phyloP scores from a whole-genome alignment of 2,888 invertebrate species.

The Melanargia galathea region DNA sequence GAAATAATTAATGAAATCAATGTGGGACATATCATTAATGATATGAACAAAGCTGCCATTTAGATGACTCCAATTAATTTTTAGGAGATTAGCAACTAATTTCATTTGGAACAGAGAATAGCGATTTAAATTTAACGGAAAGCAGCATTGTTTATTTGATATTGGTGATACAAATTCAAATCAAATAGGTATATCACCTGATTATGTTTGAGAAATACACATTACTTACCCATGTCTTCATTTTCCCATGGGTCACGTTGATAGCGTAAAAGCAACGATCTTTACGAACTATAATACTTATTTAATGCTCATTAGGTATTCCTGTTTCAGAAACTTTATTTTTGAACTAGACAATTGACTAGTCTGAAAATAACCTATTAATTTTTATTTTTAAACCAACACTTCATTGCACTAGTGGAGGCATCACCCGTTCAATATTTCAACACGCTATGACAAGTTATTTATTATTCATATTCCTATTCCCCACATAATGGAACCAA shows the following conservation, averaged over 20 bases:
- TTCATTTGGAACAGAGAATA: not conserved
- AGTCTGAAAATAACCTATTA: too few relatives aligned
- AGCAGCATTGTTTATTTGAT: not conserved
- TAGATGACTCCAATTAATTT: not conserved
- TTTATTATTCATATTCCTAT: slow-evolving; percentile 7
- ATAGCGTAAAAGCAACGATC: too few relatives aligned
- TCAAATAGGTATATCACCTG: slow-evolving; percentile 1
- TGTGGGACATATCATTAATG: not conserved
- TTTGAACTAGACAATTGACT: too few relatives aligned
- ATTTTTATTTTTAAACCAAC: not conserved
- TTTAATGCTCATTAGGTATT: too few relatives aligned
- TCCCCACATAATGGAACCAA: not conserved
- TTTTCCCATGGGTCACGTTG: too few relatives aligned
- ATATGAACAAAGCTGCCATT: too few relatives aligned
- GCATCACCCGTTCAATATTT: not conserved
- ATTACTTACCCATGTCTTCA: too few relatives aligned
- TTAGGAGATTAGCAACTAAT: not conserved
- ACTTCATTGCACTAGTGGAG: not conserved
- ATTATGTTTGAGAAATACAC: not conserved
- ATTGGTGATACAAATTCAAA: not conserved
- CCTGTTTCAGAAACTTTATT: too few relatives aligned
- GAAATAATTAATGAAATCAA: not conserved
- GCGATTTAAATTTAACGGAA: not conserved
- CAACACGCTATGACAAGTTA: not conserved
- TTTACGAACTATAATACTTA: too few relatives aligned